These are phyloP conservation scores for Bellardia pandia DNA, from an alignment of 2,888 invertebrate species.

Conservation along the genomic window DNA sequence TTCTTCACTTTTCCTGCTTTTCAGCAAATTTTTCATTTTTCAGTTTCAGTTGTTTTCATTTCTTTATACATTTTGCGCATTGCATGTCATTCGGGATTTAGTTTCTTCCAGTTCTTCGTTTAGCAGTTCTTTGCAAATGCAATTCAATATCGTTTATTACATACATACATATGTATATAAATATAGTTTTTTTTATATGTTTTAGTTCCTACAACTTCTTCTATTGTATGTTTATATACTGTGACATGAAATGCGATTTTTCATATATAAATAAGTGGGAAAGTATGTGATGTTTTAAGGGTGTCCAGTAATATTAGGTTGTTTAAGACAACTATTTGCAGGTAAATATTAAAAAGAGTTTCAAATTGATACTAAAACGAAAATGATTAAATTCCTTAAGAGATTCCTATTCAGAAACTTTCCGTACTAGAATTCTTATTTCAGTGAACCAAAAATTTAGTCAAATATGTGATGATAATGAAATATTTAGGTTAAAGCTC, in stretches of 20 bases:
- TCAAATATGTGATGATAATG: too few species aligned
- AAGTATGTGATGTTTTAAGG: neutral
- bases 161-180: neutral
- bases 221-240: constrained; percentile 51
- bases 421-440: too few species aligned
- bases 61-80: constrained; percentile 52
- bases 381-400: too few species aligned
- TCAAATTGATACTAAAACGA: too few species aligned
- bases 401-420: too few species aligned
- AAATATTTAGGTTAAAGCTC: too few species aligned
- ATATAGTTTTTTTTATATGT: neutral
- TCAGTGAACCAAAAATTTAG: too few species aligned
- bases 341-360: too few species aligned
- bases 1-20: constrained; percentile 39
- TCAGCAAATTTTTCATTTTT: constrained; percentile 35
- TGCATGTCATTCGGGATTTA: constrained; percentile 63
- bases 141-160: constrained; percentile 54
- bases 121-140: constrained; percentile 48
- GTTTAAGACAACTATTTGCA: too few species aligned
- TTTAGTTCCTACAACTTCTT: constrained; percentile 46
- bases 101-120: constrained; percentile 44
- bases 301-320: neutral
- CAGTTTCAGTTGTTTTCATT: neutral
- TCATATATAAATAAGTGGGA: neutral
- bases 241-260: constrained; percentile 61